Evolutionary conservation across 92 coral and sea anemone species (phyloP).

Genomic region (Porites rus): DNA sequence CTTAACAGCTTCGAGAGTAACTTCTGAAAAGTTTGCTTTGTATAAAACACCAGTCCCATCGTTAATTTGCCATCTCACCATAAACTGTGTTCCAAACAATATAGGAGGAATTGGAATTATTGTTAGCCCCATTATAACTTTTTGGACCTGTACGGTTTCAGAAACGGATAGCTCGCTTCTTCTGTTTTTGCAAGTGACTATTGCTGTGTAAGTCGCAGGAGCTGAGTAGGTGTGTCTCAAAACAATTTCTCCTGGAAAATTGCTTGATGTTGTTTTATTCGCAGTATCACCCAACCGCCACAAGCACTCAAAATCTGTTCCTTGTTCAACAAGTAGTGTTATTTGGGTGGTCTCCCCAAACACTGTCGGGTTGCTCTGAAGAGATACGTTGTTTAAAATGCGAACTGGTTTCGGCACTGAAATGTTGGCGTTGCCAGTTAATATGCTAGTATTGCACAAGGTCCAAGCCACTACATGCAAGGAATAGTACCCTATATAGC

Average conservation of each 20-base stretch:
- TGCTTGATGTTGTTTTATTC: conserved; percentile 10
- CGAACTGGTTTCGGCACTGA: conserved; percentile 50
- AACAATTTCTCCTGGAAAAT: background rate
- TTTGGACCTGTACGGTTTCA: conserved; percentile 48
- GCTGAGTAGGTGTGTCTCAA: conserved; percentile 40
- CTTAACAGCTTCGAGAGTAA: conserved; percentile 4
- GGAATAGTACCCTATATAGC: conserved; percentile 26
- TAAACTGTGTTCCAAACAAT: conserved; percentile 46
- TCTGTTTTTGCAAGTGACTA: conserved; percentile 56
- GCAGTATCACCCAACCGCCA: conserved; percentile 57
- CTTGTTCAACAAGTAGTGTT: conserved; percentile 18
- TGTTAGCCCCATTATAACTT: conserved; percentile 41
- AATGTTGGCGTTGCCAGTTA: background rate
- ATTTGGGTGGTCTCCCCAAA: conserved; percentile 36
- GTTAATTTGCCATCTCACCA: conserved; percentile 56
- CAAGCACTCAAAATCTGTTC: conserved; percentile 48
- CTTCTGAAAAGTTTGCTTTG: conserved; percentile 39
- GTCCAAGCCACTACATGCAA: conserved; percentile 24
- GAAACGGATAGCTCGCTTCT: conserved; percentile 41
- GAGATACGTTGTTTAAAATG: conserved; percentile 14
- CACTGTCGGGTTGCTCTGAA: conserved; percentile 25
- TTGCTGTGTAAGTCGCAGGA: conserved; percentile 39
- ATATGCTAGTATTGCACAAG: conserved; percentile 29
- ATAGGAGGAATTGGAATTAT: conserved; percentile 47
- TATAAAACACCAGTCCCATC: conserved; percentile 56